Evolutionary conservation across 1,140 invertebrate genomes (phyloP).

Genomic region (Cydia strobilella): DNA sequence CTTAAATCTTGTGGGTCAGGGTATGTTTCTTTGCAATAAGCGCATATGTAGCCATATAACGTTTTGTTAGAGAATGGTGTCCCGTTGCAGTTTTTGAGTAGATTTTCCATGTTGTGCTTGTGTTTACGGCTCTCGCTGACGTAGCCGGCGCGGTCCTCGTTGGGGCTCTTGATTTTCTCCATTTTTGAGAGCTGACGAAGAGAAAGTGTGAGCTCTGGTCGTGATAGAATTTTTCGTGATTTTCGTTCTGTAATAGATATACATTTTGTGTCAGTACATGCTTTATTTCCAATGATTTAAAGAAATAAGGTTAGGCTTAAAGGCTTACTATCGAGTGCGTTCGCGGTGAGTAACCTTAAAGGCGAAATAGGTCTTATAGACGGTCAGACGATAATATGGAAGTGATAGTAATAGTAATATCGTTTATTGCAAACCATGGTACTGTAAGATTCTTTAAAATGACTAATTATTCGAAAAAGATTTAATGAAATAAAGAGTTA

Average conservation of each 20-base stretch:
- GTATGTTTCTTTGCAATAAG: slow-evolving; percentile 60
- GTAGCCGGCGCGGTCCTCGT: slow-evolving; percentile 27
- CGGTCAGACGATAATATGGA: no score
- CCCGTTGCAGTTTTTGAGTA: slow-evolving; percentile 68
- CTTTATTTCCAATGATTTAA: neutral
- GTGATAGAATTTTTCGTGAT: neutral
- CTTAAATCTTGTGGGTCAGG: slow-evolving; percentile 46
- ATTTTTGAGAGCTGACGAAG: slow-evolving; percentile 39
- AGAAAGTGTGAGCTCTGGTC: neutral
- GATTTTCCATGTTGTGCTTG: slow-evolving; percentile 57
- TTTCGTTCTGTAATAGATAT: slow-evolving; percentile 13
- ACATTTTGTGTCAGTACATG: neutral
- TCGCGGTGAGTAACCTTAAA: no score
- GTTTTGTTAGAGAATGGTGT: slow-evolving; percentile 69
- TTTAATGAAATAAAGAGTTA: no score
- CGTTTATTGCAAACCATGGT: no score
- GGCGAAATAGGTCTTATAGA: no score
- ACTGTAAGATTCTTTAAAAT: no score
- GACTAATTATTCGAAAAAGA: no score
- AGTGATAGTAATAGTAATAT: no score
- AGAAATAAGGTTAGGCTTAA: neutral
- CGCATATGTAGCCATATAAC: slow-evolving; percentile 60
- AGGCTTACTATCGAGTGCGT: no score
- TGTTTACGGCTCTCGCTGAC: slow-evolving; percentile 60
- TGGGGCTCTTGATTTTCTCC: slow-evolving; percentile 40